These are phyloP conservation scores for Pseudochaenichthys georgianus DNA, from an alignment of 2,797 vertebrate genomes.

Conservation along the genomic window DNA sequence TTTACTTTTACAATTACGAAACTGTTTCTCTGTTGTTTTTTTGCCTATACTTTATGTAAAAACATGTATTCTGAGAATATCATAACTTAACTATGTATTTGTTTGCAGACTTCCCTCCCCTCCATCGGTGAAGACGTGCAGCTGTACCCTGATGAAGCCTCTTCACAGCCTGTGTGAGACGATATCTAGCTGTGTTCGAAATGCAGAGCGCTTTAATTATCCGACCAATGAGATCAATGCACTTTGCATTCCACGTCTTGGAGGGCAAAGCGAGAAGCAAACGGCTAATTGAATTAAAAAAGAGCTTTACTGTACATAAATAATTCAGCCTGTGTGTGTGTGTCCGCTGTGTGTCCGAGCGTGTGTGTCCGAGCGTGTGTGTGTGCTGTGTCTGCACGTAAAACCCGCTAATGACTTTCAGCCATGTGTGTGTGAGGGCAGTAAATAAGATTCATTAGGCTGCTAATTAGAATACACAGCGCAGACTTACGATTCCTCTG, in stretches of 20 bases:
- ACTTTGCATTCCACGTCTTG: constrained; percentile 20
- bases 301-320: constrained; percentile 41
- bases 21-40: no score
- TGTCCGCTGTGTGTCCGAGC: constrained; percentile 25
- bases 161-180: constrained; percentile 6
- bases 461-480: constrained; percentile 71
- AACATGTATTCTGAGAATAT: no score
- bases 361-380: constrained; percentile 33
- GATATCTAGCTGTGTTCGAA: constrained; percentile 11
- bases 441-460: constrained; percentile 66
- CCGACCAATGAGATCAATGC: constrained; percentile 38
- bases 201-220: constrained; percentile 19
- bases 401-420: constrained; percentile 68
- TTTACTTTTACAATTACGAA: no score
- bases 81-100: no score
- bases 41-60: no score
- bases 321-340: constrained; percentile 33
- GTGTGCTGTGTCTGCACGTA: constrained; percentile 52
- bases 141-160: constrained; percentile 21
- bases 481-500: constrained; percentile 47
- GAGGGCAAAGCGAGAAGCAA: constrained; percentile 20
- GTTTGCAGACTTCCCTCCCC: not conserved
- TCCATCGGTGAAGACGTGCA: not conserved
- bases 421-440: constrained; percentile 47
- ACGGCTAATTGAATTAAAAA: constrained; percentile 50